A percentile compares a stretch with the other conserved stretches of the same genome.
These are phyloP conservation scores for Frankliniella intonsa DNA, from an alignment of 2,888 invertebrate species.

Conservation along the genomic window DNA sequence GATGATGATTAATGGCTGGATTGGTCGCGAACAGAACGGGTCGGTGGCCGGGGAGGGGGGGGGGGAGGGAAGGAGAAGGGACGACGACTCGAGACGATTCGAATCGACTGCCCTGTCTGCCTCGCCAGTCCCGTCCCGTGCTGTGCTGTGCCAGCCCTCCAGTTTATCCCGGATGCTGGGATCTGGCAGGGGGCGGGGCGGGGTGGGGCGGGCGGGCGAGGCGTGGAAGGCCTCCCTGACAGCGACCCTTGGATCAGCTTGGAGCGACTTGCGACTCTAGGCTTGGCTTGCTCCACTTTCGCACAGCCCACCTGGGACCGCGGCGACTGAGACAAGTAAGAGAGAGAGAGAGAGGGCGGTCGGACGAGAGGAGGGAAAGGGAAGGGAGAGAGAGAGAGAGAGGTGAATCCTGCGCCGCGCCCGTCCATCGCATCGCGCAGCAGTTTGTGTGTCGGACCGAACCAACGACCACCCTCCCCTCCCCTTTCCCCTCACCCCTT, in stretches of 20 bases:
- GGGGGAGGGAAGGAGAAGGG: not conserved
- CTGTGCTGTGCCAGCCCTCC: not conserved
- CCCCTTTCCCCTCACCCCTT: no score
- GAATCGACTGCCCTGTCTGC: not conserved
- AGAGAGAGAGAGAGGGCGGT: slow-evolving; percentile 28
- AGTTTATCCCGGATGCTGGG: no score
- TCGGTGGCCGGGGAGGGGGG: not conserved
- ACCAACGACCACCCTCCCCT: no score
- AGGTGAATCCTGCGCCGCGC: not conserved
- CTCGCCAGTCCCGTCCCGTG: not conserved
- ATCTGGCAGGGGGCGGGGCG: no score
- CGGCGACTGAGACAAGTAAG: not conserved
- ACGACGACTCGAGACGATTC: slow-evolving; percentile 4
- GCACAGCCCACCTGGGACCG: not conserved
- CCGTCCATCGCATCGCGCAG: no score
- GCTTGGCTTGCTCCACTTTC: not conserved
- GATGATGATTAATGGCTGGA: slow-evolving; percentile 19
- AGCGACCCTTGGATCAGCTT: no score
- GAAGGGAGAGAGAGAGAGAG: not conserved
- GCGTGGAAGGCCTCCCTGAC: not conserved
- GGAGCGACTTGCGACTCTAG: slow-evolving; percentile 16
- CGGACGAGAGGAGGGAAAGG: slow-evolving; percentile 32
- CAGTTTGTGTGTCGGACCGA: no score
- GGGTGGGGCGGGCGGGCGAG: no score
- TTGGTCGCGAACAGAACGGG: not conserved